These are phyloP conservation scores for Ondatra zibethicus DNA, from an alignment of 2,113 vertebrate species.

Conservation along the genomic window DNA sequence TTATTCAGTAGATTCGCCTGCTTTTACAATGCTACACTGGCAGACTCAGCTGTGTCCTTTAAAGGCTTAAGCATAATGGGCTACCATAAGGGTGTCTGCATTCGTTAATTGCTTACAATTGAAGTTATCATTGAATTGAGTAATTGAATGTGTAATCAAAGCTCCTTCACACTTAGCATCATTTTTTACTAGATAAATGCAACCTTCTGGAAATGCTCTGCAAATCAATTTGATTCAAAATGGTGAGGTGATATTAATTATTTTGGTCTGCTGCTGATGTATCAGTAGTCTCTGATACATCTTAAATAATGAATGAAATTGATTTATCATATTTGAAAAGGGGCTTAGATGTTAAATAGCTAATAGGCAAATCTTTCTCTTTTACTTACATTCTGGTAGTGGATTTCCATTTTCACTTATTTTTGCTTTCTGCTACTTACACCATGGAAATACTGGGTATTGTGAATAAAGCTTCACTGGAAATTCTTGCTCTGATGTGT, in stretches of 20 bases:
- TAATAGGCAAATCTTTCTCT: neutral
- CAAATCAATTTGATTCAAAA: conserved; percentile 70
- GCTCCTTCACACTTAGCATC: neutral
- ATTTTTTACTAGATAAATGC: conserved; percentile 55
- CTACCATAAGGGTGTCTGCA: neutral
- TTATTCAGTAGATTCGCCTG: neutral
- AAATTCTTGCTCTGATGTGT: conserved; percentile 26
- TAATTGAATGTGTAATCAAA: conserved; percentile 40
- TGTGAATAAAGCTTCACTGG: neutral
- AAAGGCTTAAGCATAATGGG: neutral
- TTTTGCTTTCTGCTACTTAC: neutral
- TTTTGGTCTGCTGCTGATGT: conserved; percentile 56
- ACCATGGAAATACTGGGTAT: conserved; percentile 20
- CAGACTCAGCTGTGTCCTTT: neutral
- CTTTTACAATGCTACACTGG: neutral
- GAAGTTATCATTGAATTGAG: conserved; percentile 40
- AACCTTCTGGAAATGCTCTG: conserved; percentile 37
- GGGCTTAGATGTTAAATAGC: neutral
- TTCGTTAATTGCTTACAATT: conserved; percentile 52
- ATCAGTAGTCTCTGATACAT: conserved; percentile 34
- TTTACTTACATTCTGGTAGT: conserved; percentile 5
- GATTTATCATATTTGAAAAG: conserved; percentile 35
- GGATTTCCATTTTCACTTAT: neutral
- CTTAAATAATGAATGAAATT: conserved; percentile 38
- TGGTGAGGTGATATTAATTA: conserved; percentile 42